Conservation (phyloP, 2,797 vertebrate genomes). For the Clarias pachynema region DNA sequence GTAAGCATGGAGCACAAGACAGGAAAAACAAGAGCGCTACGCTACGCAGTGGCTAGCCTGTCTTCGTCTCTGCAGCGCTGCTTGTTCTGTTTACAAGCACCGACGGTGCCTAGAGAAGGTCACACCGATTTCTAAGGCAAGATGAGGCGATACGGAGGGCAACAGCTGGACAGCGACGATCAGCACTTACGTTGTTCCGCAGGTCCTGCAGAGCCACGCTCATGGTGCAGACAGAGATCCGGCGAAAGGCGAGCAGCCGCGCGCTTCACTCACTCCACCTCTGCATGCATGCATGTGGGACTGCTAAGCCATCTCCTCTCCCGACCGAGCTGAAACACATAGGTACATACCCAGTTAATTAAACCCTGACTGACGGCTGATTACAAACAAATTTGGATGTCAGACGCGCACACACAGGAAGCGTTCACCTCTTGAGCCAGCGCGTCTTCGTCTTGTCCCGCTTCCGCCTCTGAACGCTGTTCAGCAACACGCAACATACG, state of each 20-base stretch:
- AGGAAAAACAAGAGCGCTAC: constrained; percentile 20
- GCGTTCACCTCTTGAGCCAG: constrained; percentile 12
- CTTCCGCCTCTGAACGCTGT: constrained; percentile 29
- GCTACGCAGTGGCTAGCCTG: not conserved
- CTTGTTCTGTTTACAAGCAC: not conserved
- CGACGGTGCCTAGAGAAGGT: not conserved
- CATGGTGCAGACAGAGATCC: constrained; percentile 78
- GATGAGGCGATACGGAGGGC: not conserved
- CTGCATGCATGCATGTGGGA: constrained; percentile 52
- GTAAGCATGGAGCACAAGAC: constrained; percentile 32
- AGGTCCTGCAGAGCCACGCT: constrained; percentile 94
- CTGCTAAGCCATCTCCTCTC: constrained; percentile 59
- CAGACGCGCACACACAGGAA: not conserved
- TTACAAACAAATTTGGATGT: not conserved
- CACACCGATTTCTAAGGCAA: not conserved
- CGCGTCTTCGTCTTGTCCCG: constrained; percentile 21
- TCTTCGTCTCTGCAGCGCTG: constrained; percentile 14
- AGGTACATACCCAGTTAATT: not conserved
- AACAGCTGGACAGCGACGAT: not conserved
- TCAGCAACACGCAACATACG: constrained; percentile 31
- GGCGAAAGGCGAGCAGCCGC: constrained; percentile 59
- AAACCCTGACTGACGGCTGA: constrained; percentile 9
- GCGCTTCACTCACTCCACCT: constrained; percentile 63
- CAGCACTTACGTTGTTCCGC: constrained; percentile 83
- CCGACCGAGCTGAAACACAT: constrained; percentile 35